phyloP scores from a whole-genome alignment of 2,888 invertebrate genomes.

The Doris montereyensis region DNA sequence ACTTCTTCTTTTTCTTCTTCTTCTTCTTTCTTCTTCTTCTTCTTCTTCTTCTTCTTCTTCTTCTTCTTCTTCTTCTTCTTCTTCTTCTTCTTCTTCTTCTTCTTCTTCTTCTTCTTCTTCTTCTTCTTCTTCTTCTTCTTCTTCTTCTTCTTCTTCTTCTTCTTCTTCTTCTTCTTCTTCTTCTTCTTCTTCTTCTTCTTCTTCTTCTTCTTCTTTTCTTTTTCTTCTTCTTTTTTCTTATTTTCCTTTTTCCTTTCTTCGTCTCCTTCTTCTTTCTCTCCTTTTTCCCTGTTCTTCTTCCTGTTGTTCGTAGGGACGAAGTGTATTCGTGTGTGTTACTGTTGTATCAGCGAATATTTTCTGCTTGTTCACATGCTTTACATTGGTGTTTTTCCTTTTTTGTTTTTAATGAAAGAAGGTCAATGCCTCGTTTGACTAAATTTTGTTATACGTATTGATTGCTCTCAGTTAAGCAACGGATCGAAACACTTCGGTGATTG shows the following conservation, averaged over 20 bases:
- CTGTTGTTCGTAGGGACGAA: too few relatives aligned
- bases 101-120: neutral
- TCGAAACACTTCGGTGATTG: too few relatives aligned
- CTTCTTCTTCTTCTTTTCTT: neutral
- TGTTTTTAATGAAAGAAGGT: too few relatives aligned
- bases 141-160: neutral
- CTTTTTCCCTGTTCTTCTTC: neutral
- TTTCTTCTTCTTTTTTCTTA: neutral
- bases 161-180: neutral
- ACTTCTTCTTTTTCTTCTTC: too few relatives aligned
- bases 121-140: neutral
- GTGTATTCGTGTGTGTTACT: too few relatives aligned
- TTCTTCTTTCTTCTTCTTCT: neutral
- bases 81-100: neutral
- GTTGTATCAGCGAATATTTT: too few relatives aligned
- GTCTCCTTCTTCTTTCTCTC: neutral
- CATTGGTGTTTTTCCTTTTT: too few relatives aligned
- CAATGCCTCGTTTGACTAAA: too few relatives aligned
- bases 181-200: too few relatives aligned
- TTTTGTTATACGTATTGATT: too few relatives aligned
- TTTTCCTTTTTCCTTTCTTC: neutral
- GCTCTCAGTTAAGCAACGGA: too few relatives aligned
- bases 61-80: neutral
- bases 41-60: neutral
- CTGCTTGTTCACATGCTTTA: too few relatives aligned